Percentiles rank a stretch among this genome's conserved stretches.
phyloP scores from a whole-genome alignment of 2,888 invertebrate species.

The Pseudanteris insignis region DNA sequence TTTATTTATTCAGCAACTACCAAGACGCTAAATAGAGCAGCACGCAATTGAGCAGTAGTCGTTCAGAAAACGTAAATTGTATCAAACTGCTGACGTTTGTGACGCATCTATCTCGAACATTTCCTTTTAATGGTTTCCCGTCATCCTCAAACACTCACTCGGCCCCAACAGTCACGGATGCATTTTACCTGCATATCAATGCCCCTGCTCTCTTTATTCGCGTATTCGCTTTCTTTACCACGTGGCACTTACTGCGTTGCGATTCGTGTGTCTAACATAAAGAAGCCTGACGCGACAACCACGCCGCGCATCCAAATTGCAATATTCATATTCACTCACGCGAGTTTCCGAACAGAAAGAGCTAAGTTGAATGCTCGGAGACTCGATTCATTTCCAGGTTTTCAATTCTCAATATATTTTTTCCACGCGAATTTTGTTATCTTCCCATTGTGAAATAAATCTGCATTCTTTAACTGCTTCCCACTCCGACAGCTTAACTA shows the following conservation, averaged over 20 bases:
- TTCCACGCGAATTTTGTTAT: no score
- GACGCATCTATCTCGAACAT: slow-evolving; percentile 36
- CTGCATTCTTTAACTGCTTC: no score
- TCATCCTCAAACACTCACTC: slow-evolving; percentile 54
- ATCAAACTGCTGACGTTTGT: slow-evolving; percentile 25
- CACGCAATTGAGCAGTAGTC: no score
- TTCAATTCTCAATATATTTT: slow-evolving; percentile 2
- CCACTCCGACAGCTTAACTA: no score
- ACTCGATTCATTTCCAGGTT: slow-evolving; percentile 4
- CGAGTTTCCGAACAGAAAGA: slow-evolving; percentile 8
- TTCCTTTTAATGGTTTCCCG: slow-evolving; percentile 51
- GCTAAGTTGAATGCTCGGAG: slow-evolving; percentile 10
- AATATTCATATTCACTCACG: slow-evolving; percentile 23
- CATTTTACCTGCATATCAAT: slow-evolving; percentile 59
- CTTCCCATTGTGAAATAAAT: no score
- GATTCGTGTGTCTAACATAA: slow-evolving; percentile 26
- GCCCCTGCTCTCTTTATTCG: slow-evolving; percentile 52
- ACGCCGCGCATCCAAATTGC: slow-evolving; percentile 8
- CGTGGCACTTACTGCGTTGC: slow-evolving; percentile 23
- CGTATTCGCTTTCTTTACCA: slow-evolving; percentile 52
- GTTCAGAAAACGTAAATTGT: slow-evolving; percentile 15
- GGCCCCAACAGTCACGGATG: slow-evolving; percentile 53
- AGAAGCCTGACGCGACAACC: slow-evolving; percentile 11
- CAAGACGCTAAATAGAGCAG: no score
- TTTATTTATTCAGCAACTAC: no score